Evolutionary conservation across 2,113 vertebrate genomes (phyloP), one percentile per base, ranked within the genome.

Genomic region (Tetrao urogallus): DNA sequence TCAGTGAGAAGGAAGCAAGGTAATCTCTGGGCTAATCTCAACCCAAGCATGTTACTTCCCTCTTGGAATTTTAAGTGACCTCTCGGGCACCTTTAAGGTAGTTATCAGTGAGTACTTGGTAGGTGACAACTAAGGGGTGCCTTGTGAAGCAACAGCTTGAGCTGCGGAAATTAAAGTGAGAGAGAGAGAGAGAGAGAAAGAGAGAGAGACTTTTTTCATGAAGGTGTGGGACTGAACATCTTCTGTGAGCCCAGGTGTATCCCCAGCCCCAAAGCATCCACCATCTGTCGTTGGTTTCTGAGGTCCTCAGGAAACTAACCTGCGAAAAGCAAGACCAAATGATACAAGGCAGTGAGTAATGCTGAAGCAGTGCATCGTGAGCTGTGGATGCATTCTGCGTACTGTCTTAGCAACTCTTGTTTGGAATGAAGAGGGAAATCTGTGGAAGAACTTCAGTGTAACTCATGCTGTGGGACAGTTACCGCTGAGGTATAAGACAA

Each of bases 51-150:
- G 43, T 42, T 19, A 6, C 40, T 92, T 82, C 60, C n/a, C 34
- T 43, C 11, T 2, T 93, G 90, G 86, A 92, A 97, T 93, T 87
- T 94, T 61, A 96, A 94, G 81, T 86, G 92, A 27, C 47, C 13
- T 13, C 70, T 16, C 45, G 58, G 70, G n/a, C 80, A 84, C 73
- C 92, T 84, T 40, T 50, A 32, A 67, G 47, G 63, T 30, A 25
- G 30, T 72, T 65, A 64, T 40, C 66, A 57, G 32, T 82, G 76
- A 50, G 61, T 19, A 40, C 20, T 76, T 95, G 90, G 64, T 86
- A 57, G 64, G 48, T 95, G 95, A 93, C 96, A 96, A 7, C 30
- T 89, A 38, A 63, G 60, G 52, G n/a, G 34, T 64, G 52, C 65
- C 14, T 27, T 25, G 56, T 54, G 57, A 17, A 30, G 40, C n/a